Base-by-base conservation (phyloP, 1,140 invertebrate genomes). In the Gerris buenoi region DNA sequence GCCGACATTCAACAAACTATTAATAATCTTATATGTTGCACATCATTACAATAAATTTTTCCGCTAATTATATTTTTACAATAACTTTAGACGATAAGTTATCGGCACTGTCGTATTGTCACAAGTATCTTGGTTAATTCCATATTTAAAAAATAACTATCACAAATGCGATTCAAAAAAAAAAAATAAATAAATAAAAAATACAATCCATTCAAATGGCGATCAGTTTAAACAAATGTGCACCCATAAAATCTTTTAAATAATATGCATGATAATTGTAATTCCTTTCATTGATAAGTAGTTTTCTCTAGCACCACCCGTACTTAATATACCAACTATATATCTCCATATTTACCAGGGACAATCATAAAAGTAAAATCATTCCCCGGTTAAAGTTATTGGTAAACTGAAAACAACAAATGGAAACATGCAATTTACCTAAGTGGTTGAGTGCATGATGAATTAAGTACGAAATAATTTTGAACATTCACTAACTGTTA, bases 71-170 rank as follows among this genome's bases (percentile, higher is more conserved):
- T 46, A 46, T 46, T 46, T 46, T 46, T 46, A 10, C 5, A 5
- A 46, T 10, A 46, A 46, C 33, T 5, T 46, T 46, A 46, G 33
- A 46, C 33, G 33, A 46, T 46, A 10, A 46, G 33, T 46, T 18
- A 18, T 5, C 33, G 58, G 58, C 58, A 60, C 58, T 60, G 58
- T 25, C 22, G 58, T 60, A 60, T 60, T 60, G 58, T 60, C 58
- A 25, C 58, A 22, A 60, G 58, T 60, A 22, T 14, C 58, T 22
- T 60, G 58, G 58, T 22, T 22, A 15, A 13, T 60, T 60, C 22
- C 22, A 22, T 14, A 15, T 60, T 13, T 5, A 22, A 13, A 3
- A 60, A 60, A 60, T 13, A 5, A 60, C 15, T 60, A 60, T 46
- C 33, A 46, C 33, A 46, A 46, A 46, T 46, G 33, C 33, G 33